A percentile compares a stretch with the other conserved stretches of the same genome.
These are phyloP conservation scores for Apolygus lucorum DNA, from an alignment of 1,140 invertebrate genomes.

Conservation along the genomic window DNA sequence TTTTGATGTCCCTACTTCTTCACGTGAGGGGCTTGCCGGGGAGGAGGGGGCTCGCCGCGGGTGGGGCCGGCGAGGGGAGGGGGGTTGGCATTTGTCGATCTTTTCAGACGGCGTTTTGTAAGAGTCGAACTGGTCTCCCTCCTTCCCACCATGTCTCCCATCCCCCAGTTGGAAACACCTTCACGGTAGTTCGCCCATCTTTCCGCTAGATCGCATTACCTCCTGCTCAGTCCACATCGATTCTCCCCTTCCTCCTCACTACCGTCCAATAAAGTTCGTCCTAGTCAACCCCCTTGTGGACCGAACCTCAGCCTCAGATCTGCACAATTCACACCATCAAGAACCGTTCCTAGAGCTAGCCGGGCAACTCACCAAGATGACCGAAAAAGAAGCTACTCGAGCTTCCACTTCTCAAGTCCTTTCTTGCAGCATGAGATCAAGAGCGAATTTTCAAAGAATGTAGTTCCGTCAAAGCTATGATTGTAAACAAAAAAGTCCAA, in stretches of 20 bases:
- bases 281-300: too few relatives aligned
- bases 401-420: too few relatives aligned
- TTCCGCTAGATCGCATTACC: slow-evolving; percentile 3
- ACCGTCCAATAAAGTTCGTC: neutral
- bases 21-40: neutral
- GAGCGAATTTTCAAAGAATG: too few relatives aligned
- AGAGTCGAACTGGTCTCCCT: slow-evolving; percentile 3
- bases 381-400: too few relatives aligned
- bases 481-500: too few relatives aligned
- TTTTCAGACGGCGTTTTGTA: neutral
- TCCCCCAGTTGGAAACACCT: neutral
- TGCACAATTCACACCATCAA: too few relatives aligned
- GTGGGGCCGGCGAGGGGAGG: neutral
- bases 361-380: too few relatives aligned
- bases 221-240: neutral
- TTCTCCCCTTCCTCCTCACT: neutral
- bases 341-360: too few relatives aligned
- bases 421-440: too few relatives aligned
- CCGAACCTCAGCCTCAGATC: too few relatives aligned
- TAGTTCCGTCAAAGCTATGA: too few relatives aligned
- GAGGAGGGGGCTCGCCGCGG: neutral
- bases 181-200: neutral
- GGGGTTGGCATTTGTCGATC: slow-evolving; percentile 1
- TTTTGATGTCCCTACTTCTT: slow-evolving; percentile 2
- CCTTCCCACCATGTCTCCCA: neutral